These are phyloP conservation scores for Hylaeus anthracinus DNA, from an alignment of 1,140 invertebrate genomes.

Conservation along the genomic window DNA sequence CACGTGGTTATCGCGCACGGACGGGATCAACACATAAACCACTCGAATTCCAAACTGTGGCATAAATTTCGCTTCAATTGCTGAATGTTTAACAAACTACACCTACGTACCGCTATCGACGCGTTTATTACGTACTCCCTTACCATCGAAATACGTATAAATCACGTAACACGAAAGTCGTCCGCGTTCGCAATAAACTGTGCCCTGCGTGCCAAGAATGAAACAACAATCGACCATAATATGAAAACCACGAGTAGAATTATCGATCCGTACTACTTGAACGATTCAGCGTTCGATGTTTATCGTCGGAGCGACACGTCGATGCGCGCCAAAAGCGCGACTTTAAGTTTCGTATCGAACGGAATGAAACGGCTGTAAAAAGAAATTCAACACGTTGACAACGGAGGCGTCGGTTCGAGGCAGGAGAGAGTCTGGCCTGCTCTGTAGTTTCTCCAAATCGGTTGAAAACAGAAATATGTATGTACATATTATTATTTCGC, in stretches of 20 bases:
- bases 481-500: conserved; percentile 3
- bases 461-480: background rate
- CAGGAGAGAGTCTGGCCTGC: conserved; percentile 76
- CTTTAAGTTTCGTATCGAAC: background rate
- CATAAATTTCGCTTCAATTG: background rate
- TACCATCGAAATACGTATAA: conserved; percentile 2
- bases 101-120: conserved; percentile 8
- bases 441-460: conserved; percentile 45
- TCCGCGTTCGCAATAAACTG: conserved; percentile 2
- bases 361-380: conserved; percentile 55
- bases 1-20: too few relatives aligned
- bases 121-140: background rate
- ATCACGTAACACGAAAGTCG: conserved; percentile 17
- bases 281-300: conserved; percentile 24
- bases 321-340: background rate
- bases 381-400: conserved; percentile 63
- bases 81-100: conserved; percentile 5
- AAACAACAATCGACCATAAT: conserved; percentile 30
- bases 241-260: conserved; percentile 15
- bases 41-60: background rate
- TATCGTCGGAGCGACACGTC: background rate
- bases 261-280: conserved; percentile 33
- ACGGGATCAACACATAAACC: background rate
- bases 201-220: conserved; percentile 4
- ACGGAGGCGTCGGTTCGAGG: conserved; percentile 64